phyloP scores from a whole-genome alignment of 2,888 invertebrate species.

The Tiliacea citrago region DNA sequence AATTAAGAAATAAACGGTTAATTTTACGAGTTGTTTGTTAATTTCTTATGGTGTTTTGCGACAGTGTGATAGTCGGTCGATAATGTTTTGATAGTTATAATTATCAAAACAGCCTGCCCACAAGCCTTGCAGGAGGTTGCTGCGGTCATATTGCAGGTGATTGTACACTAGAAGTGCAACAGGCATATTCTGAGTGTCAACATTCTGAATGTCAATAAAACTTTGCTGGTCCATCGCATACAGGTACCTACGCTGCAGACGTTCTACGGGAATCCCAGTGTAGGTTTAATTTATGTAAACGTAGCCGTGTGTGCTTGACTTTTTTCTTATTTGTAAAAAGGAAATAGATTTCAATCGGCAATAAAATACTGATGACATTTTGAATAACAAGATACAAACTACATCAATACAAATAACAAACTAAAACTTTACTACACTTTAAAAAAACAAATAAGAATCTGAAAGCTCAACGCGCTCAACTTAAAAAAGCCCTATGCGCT shows the following conservation, averaged over 20 bases:
- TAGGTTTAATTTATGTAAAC: background rate
- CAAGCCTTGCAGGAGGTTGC: background rate
- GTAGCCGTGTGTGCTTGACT: background rate
- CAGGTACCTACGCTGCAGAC: background rate
- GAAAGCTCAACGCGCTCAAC: background rate
- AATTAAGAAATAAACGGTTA: conserved; percentile 68
- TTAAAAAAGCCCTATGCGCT: no score
- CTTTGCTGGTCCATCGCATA: background rate
- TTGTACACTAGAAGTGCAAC: background rate
- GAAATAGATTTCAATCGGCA: background rate
- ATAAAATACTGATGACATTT: background rate
- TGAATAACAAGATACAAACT: background rate
- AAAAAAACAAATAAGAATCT: background rate
- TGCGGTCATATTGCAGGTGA: background rate
- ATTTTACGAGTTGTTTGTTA: conserved; percentile 51
- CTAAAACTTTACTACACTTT: background rate
- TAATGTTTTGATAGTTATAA: background rate
- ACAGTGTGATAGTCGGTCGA: background rate
- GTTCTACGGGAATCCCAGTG: background rate
- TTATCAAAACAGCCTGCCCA: background rate
- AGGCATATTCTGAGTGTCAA: background rate
- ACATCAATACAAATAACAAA: conserved; percentile 5
- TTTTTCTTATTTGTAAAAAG: background rate
- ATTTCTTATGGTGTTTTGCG: conserved; percentile 3
- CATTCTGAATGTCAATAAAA: no score